Evolutionary conservation across 2,888 invertebrate genomes (phyloP).

Genomic region (Zele albiditarsus): DNA sequence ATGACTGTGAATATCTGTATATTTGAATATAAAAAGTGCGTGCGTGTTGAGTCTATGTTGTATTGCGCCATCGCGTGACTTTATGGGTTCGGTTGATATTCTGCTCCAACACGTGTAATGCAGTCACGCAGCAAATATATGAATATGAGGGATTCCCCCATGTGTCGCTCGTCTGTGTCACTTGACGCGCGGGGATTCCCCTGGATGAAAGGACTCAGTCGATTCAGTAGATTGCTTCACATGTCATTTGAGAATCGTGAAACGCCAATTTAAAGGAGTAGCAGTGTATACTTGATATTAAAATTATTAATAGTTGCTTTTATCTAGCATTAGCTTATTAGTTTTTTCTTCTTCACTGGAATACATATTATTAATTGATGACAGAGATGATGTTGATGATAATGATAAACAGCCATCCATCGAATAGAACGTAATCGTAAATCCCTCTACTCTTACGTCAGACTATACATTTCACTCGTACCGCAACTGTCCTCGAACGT

Average conservation of each 20-base stretch:
- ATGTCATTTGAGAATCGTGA: neutral
- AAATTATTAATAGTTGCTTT: neutral
- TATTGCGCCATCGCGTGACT: neutral
- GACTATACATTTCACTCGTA: constrained; percentile 41
- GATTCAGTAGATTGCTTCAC: neutral
- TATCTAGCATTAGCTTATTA: neutral
- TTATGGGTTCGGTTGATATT: neutral
- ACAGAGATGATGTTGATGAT: constrained; percentile 1
- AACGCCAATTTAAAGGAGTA: neutral
- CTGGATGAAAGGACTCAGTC: neutral
- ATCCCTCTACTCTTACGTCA: constrained; percentile 49
- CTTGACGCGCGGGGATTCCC: neutral
- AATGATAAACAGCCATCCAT: constrained; percentile 26
- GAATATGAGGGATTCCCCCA: neutral
- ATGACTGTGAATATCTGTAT: neutral
- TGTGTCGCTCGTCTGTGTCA: neutral
- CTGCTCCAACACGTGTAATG: neutral
- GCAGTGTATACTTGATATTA: neutral
- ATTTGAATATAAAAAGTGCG: neutral
- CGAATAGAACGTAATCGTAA: constrained; percentile 36
- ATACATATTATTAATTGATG: neutral
- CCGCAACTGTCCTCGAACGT: constrained; percentile 36
- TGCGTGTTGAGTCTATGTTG: neutral
- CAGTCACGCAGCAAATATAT: neutral
- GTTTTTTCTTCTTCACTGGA: neutral